A percentile compares a stretch with the other conserved stretches of the same genome.
phyloP scores from a whole-genome alignment of 2,113 vertebrate genomes.

The Papio anubis region DNA sequence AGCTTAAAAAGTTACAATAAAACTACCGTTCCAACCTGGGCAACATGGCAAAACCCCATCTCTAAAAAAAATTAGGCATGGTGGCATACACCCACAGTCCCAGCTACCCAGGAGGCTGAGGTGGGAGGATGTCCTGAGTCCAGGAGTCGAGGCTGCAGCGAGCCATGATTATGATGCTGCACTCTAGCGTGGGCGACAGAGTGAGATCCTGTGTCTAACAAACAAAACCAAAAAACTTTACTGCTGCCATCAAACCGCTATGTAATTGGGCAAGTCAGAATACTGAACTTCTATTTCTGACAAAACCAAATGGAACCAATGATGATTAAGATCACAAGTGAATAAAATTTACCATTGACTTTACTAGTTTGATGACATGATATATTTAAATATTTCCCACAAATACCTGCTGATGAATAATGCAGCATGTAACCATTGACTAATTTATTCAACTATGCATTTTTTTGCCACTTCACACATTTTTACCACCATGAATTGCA shows the following conservation, averaged over 20 bases:
- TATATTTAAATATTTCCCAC: neutral
- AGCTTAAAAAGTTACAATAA: neutral
- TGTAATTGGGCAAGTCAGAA: neutral
- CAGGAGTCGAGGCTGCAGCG: no score
- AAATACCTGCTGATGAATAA: neutral
- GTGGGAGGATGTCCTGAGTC: no score
- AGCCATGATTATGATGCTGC: no score
- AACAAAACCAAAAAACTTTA: neutral
- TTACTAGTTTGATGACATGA: neutral
- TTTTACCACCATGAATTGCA: neutral
- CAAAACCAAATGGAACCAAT: neutral
- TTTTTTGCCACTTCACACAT: neutral
- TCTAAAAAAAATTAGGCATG: no score
- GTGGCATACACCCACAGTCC: no score
- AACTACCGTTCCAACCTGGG: neutral
- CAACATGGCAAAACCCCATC: no score
- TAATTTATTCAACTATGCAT: neutral
- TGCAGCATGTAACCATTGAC: neutral
- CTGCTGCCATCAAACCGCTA: neutral
- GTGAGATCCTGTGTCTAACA: no score
- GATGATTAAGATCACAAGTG: neutral
- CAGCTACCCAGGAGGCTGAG: no score
- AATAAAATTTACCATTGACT: neutral
- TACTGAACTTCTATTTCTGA: constrained; percentile 15
- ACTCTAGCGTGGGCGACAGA: no score